Base-by-base conservation (phyloP, 1,140 invertebrate species). In the Drosophila micromelanica region DNA sequence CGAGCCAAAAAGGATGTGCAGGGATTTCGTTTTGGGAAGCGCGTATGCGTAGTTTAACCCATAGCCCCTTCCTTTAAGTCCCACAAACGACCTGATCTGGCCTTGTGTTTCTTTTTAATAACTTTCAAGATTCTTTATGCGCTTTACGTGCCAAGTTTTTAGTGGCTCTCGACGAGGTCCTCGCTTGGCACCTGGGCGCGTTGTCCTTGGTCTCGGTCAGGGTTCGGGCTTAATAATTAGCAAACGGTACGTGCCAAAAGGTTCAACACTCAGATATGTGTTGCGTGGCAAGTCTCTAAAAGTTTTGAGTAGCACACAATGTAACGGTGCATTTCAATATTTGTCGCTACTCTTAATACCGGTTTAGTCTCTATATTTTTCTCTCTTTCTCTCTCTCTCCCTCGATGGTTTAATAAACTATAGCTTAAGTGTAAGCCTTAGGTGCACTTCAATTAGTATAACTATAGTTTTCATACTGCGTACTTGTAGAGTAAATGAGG, bases 91-190 rank as follows among this genome's bases (percentile, higher is more conserved):
- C 3, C 40, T 17, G 7, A 38, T 20, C n/a, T 46, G 17, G 3
- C 46, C 30, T 20, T 59, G 40, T 76, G 70, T 71, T 70, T 49
- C 62, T 67, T 81, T 81, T 85, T 81, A 85, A 85, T 85, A 87
- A 81, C 82, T 75, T 87, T 71, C 51, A 57, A 54, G 68, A 78
- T 85, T 87, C 78, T 87, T 85, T 81, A 85, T 87, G 82, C 46
- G 74, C 40, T 64, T 48, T 75, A 85, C 81, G 82, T 85, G 81
- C 70, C 42, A 20, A 52, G 57, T 27, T 42, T 51, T 54, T 38
- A 15, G 76, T 40, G 37, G 37, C 15, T 30, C 23, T 32, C 9
- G 2, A 15, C 7, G 27, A 40, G n/a, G n/a, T n/a, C 43, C 62
- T 55, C 55, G n/a, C 1, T 37, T 38, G 37, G 8, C 45, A 20